Conservation (phyloP, 2,113 vertebrate genomes). For the Oryzias melastigma region DNA sequence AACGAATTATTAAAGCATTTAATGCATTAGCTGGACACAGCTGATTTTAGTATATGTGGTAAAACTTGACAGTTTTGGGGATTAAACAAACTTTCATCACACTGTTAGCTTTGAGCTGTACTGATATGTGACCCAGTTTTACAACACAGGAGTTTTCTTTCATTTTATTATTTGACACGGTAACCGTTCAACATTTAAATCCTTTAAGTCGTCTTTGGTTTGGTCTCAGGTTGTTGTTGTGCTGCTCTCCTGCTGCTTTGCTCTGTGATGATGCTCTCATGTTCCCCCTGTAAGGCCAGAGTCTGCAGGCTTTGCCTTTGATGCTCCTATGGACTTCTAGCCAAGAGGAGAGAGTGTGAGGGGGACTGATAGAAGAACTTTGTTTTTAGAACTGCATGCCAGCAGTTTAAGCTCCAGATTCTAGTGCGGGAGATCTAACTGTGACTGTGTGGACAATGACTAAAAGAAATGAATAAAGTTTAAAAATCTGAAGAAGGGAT, state of each 20-base stretch:
- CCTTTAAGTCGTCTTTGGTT: too few relatives aligned
- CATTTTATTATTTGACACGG: too few relatives aligned
- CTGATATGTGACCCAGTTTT: too few relatives aligned
- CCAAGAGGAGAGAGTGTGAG: neutral
- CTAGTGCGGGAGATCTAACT: neutral
- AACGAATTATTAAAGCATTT: too few relatives aligned
- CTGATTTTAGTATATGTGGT: too few relatives aligned
- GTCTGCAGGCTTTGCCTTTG: conserved; percentile 12
- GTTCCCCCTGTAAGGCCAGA: conserved; percentile 10
- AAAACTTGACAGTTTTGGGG: too few relatives aligned
- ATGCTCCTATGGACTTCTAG: conserved; percentile 2
- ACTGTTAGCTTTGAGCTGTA: too few relatives aligned
- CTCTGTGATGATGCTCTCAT: neutral
- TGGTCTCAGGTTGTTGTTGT: neutral
- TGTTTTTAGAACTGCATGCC: neutral
- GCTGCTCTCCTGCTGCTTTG: neutral
- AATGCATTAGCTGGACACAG: too few relatives aligned
- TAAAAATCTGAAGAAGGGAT: neutral
- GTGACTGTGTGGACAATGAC: neutral
- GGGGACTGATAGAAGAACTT: neutral
- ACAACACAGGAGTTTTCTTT: too few relatives aligned
- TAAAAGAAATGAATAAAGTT: conserved; percentile 1
- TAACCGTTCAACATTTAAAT: too few relatives aligned
- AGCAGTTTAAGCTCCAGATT: too few relatives aligned
- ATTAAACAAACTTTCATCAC: too few relatives aligned